phyloP scores from a whole-genome alignment of 2,113 vertebrate species.

The Otocyon megalotis region DNA sequence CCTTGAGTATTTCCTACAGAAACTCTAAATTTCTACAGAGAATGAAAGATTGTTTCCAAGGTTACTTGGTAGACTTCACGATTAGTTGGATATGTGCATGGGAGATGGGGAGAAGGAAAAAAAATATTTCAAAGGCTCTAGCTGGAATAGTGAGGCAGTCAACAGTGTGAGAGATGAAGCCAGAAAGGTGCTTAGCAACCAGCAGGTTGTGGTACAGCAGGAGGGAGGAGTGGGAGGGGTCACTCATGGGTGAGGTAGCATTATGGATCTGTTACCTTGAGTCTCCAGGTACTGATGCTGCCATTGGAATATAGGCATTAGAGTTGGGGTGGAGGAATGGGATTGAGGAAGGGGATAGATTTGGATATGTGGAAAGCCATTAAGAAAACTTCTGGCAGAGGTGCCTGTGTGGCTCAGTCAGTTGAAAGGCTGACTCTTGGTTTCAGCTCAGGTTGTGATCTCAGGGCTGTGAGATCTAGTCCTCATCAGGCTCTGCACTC shows the following conservation, averaged over 20 bases:
- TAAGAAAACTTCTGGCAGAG: neutral
- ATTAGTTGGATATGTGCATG: neutral
- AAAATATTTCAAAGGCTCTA: neutral
- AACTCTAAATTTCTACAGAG: neutral
- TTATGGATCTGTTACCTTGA: neutral
- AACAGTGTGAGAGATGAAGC: neutral
- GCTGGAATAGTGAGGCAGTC: neutral
- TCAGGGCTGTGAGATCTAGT: neutral
- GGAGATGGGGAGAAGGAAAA: neutral
- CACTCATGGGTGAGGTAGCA: neutral
- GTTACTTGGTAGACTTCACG: neutral
- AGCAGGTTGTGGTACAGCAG: neutral
- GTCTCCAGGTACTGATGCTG: neutral
- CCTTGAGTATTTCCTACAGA: neutral
- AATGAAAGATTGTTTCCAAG: conserved; percentile 7
- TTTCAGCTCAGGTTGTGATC: neutral
- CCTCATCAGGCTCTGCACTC: neutral
- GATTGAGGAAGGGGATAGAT: neutral
- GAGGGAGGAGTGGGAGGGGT: no score
- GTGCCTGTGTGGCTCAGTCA: neutral
- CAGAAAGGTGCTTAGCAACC: neutral
- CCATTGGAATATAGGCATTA: neutral
- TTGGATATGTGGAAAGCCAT: neutral
- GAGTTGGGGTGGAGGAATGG: neutral
- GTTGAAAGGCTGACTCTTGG: neutral